These are phyloP conservation scores for Macropus fuliginosus DNA, from an alignment of 2,797 vertebrate genomes.

Conservation along the genomic window DNA sequence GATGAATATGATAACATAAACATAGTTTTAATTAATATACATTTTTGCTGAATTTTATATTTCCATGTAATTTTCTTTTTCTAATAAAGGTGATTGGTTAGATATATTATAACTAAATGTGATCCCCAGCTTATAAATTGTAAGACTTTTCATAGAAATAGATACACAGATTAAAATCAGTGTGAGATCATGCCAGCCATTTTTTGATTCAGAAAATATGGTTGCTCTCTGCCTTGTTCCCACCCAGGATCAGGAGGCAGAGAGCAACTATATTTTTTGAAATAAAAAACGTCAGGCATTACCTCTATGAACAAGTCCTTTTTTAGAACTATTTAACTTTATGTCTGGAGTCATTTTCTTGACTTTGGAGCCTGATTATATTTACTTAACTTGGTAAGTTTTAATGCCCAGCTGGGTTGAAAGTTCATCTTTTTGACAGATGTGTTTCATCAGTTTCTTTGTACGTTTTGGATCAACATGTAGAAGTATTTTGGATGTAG, in stretches of 20 bases:
- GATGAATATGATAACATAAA: not conserved
- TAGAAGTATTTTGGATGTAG: conserved; percentile 19
- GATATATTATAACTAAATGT: not conserved
- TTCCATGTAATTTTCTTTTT: not conserved
- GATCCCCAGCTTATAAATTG: not conserved
- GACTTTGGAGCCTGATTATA: conserved; percentile 21
- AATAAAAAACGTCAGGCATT: not conserved
- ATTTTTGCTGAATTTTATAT: not conserved
- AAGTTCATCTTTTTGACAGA: conserved; percentile 24
- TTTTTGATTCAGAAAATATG: not conserved
- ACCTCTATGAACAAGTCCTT: conserved; percentile 36
- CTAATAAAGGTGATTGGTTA: not conserved
- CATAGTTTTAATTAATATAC: not conserved
- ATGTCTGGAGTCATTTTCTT: conserved; percentile 33
- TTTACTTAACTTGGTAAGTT: conserved; percentile 49
- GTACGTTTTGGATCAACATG: conserved; percentile 12
- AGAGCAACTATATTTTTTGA: not conserved
- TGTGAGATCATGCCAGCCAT: not conserved
- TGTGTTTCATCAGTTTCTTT: conserved; percentile 55
- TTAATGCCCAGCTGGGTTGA: not conserved
- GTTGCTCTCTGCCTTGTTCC: not conserved
- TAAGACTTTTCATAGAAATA: not conserved
- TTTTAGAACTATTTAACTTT: conserved; percentile 55
- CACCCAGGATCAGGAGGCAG: not conserved
- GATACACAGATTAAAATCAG: not conserved